phyloP scores from a whole-genome alignment of 1,140 invertebrate genomes.

The Palaemon carinicauda region DNA sequence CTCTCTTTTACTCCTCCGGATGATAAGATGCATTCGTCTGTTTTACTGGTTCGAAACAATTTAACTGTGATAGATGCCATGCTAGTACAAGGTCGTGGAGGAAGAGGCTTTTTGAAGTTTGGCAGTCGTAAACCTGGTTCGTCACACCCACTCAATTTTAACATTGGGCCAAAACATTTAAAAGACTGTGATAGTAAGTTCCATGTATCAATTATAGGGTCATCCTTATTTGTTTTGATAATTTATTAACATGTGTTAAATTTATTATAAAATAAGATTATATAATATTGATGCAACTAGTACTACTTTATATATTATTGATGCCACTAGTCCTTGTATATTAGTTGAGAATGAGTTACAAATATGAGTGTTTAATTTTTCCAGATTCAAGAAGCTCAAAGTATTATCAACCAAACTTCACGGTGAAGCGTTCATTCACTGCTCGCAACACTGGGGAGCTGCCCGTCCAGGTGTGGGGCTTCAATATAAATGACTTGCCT shows the following conservation, averaged over 20 bases:
- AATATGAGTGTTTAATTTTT: constrained; percentile 61
- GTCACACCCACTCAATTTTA: constrained; percentile 78
- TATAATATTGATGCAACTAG: no score
- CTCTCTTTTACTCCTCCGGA: constrained; percentile 51
- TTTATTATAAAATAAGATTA: not conserved
- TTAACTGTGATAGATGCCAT: constrained; percentile 89
- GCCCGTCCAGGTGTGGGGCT: constrained; percentile 77
- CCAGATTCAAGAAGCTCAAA: constrained; percentile 67
- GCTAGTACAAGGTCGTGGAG: constrained; percentile 82
- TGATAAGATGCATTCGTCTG: constrained; percentile 45
- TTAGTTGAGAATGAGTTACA: no score
- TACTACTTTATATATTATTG: no score
- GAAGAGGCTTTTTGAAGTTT: constrained; percentile 85
- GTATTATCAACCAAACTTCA: constrained; percentile 74
- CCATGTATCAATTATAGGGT: not conserved
- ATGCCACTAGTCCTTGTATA: not conserved
- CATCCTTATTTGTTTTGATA: not conserved
- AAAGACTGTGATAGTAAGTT: constrained; percentile 76
- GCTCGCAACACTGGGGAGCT: constrained; percentile 88
- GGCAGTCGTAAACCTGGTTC: constrained; percentile 87
- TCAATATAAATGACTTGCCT: constrained; percentile 76
- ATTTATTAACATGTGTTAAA: not conserved
- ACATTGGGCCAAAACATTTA: constrained; percentile 83
- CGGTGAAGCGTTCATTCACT: constrained; percentile 84
- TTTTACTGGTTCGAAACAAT: constrained; percentile 80